These are phyloP conservation scores for Scolopax bukidnonensis DNA, from an alignment of 2,797 vertebrate genomes.

Conservation along the genomic window DNA sequence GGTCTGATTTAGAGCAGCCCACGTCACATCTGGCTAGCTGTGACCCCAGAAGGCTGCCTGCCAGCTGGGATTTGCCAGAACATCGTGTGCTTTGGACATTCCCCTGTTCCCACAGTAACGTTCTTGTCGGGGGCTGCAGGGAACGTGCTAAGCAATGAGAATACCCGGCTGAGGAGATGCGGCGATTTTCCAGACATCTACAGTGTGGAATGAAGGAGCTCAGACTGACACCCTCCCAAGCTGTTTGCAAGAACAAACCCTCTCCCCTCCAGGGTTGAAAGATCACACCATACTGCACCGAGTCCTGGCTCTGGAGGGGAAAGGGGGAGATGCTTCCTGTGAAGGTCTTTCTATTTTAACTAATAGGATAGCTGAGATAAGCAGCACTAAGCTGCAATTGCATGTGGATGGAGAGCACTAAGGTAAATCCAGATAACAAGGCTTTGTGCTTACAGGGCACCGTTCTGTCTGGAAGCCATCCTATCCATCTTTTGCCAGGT, in stretches of 20 bases:
- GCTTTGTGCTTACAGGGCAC: not conserved
- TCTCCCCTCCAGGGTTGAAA: not conserved
- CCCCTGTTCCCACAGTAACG: slow-evolving; percentile 55
- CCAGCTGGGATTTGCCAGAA: slow-evolving; percentile 69
- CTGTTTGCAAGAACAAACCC: not conserved
- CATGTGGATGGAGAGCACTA: not conserved
- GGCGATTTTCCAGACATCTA: slow-evolving; percentile 30
- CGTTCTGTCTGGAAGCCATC: not conserved
- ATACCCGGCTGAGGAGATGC: slow-evolving; percentile 17
- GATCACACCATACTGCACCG: not conserved
- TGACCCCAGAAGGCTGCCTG: slow-evolving; percentile 56
- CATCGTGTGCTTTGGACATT: slow-evolving; percentile 63
- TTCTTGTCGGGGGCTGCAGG: slow-evolving; percentile 15
- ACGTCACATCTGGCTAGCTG: slow-evolving; percentile 17
- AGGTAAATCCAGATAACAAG: not conserved
- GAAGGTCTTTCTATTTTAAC: not conserved
- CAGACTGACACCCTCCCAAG: not conserved
- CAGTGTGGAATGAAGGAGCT: not conserved
- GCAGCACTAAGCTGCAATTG: not conserved
- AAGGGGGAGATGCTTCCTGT: not conserved
- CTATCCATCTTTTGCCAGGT: not conserved
- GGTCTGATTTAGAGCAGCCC: slow-evolving; percentile 49
- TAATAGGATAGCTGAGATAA: not conserved
- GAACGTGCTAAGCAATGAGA: slow-evolving; percentile 60
- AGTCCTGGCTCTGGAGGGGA: not conserved